Percentiles rank a stretch among this genome's conserved stretches.
These are phyloP conservation scores for Jaculus jaculus DNA, from an alignment of 2,113 vertebrate genomes.

Conservation along the genomic window DNA sequence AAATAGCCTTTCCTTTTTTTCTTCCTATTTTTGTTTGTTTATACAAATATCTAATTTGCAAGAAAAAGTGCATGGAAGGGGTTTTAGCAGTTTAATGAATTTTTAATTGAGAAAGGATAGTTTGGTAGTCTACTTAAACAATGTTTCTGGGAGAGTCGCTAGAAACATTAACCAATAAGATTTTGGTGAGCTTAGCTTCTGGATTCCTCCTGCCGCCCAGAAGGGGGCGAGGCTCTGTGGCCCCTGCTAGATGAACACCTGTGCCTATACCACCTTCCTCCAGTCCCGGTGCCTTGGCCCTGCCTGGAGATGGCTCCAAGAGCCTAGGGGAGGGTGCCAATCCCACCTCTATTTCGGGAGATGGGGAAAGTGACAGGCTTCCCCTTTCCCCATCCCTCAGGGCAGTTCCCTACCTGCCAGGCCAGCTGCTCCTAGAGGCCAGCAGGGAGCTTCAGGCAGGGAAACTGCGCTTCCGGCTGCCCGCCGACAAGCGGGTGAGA, in stretches of 20 bases:
- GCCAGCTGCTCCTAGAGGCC: not conserved
- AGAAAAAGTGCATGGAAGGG: constrained; percentile 76
- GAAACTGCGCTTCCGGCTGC: not conserved
- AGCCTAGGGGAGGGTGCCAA: constrained; percentile 67
- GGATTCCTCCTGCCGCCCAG: constrained; percentile 66
- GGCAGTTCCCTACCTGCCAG: constrained; percentile 59
- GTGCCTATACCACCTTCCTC: constrained; percentile 70
- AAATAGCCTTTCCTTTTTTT: constrained; percentile 68
- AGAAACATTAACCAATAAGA: constrained; percentile 59
- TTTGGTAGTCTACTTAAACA: constrained; percentile 72
- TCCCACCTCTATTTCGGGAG: constrained; percentile 65
- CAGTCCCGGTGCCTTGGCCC: constrained; percentile 32
- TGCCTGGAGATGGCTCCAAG: constrained; percentile 66
- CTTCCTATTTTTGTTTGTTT: constrained; percentile 68
- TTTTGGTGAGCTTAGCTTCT: constrained; percentile 77
- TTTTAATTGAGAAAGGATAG: constrained; percentile 77
- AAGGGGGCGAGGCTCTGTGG: constrained; percentile 67
- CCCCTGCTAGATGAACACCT: constrained; percentile 66
- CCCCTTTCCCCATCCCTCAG: constrained; percentile 63
- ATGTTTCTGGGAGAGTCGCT: constrained; percentile 69
- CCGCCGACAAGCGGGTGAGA: not conserved
- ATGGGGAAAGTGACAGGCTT: constrained; percentile 58
- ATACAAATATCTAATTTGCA: constrained; percentile 73
- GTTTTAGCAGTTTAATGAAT: constrained; percentile 80
- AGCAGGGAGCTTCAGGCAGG: not conserved